Base-by-base conservation (phyloP, 2,113 vertebrate species). In the Actinemys pallida region DNA sequence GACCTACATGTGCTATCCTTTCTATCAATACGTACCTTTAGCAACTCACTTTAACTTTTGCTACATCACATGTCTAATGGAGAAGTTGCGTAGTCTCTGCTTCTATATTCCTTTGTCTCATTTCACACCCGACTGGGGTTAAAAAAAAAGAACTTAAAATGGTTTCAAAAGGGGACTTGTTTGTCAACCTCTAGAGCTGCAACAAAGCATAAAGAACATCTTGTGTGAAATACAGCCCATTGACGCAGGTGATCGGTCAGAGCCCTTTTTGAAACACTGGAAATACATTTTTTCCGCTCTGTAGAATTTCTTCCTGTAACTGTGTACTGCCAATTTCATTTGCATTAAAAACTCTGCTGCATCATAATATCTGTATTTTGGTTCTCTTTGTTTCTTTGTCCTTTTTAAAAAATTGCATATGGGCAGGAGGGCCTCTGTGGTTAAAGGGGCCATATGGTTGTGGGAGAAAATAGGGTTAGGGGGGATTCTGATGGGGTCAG, bases 241-340 rank as follows among this genome's bases (percentile, higher is more conserved):
- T n/a, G 8, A 20, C 8, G 35, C 2, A 1, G 7, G 62, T 5
- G 16, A 19, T 17, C 1, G 7, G 62, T n/a, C 17, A 2, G 1
- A 9, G 1, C 16, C 1, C 62, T 20, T n/a, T 16, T 17, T 69
- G 62, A 69, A 69, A 69, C 17, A 9, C 31, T 69, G 35, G 13
- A 69, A n/a, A n/a, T 39, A 19, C 17, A 20, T n/a, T n/a, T 35
- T n/a, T n/a, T 69, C 65, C 39, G 65, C 35, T 69, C 35, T 39
- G 35, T 10, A 20, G 17, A 10, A 69, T 39, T 19, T 39, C 17
- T 20, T 39, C 19, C 17, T 69, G 16, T 17, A 35, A 65, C 19
- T 39, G 35, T 69, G 8, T 19, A 10, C 65, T 69, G 65, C 17
- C 35, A 39, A 39, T 39, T 69, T 39, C 17, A 22, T 69, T 69